Evolutionary conservation across 2,113 vertebrate species (phyloP).

Genomic region (Passer domesticus): DNA sequence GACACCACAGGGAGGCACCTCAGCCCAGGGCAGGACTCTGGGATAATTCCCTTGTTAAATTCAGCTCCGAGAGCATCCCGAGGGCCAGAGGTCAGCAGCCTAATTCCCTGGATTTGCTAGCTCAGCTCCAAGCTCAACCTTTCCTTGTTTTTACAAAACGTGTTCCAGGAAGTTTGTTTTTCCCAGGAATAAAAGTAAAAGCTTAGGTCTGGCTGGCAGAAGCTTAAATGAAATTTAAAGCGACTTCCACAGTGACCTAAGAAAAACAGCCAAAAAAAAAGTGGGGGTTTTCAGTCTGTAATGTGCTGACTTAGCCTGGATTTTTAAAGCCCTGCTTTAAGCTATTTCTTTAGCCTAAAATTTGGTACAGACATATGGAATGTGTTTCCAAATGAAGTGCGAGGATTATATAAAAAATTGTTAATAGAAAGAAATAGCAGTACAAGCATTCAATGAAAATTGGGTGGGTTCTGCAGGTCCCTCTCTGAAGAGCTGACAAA

Average conservation of each 20-base stretch:
- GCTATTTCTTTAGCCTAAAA: neutral
- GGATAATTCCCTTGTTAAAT: neutral
- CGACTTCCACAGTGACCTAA: neutral
- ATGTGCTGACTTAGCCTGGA: conserved; percentile 31
- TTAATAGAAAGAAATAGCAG: conserved; percentile 14
- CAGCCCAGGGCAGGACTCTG: neutral
- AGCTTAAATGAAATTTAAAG: conserved; percentile 54
- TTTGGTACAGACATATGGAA: neutral
- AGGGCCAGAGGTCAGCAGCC: conserved; percentile 50
- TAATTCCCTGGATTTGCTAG: conserved; percentile 9
- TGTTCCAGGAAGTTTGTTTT: conserved; percentile 58
- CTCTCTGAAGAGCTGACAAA: conserved; percentile 16
- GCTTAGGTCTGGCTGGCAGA: conserved; percentile 25
- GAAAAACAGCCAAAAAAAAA: neutral
- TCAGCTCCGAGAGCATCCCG: neutral
- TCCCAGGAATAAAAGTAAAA: conserved; percentile 21
- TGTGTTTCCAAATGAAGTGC: neutral
- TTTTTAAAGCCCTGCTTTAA: conserved; percentile 11
- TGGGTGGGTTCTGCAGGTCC: neutral
- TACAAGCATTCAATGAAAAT: neutral
- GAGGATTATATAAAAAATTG: neutral
- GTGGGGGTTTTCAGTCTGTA: neutral
- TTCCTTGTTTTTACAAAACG: conserved; percentile 33
- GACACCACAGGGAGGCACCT: neutral
- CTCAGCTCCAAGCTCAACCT: conserved; percentile 51